phyloP scores from a whole-genome alignment of 2,888 invertebrate species.

The Petrolisthes manimaculis region DNA sequence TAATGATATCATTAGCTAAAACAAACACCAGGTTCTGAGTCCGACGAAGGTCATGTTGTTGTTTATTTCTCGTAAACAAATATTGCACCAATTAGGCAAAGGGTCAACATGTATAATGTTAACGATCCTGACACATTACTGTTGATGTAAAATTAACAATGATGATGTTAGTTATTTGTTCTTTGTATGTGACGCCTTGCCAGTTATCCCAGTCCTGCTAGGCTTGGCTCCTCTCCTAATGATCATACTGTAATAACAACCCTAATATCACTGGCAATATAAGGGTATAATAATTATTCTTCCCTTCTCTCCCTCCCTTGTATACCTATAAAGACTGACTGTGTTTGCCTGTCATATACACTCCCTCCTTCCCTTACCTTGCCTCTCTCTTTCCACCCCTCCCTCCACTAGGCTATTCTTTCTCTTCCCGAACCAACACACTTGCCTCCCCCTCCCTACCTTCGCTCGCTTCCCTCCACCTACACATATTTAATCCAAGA shows the following conservation, averaged over 20 bases:
- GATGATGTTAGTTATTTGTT: too few relatives aligned
- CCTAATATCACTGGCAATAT: neutral
- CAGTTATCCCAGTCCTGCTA: too few relatives aligned
- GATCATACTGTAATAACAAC: neutral
- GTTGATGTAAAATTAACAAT: too few relatives aligned
- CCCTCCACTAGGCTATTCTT: neutral
- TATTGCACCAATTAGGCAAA: too few relatives aligned
- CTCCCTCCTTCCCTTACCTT: neutral
- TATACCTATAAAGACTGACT: neutral
- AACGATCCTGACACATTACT: too few relatives aligned
- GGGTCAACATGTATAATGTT: too few relatives aligned
- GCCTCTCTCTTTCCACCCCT: conserved; percentile 1
- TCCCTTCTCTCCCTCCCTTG: neutral
- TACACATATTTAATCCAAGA: neutral
- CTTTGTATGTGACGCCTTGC: too few relatives aligned
- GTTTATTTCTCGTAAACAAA: too few relatives aligned
- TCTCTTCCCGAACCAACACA: neutral
- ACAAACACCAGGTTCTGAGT: too few relatives aligned
- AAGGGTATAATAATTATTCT: neutral
- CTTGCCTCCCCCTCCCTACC: neutral
- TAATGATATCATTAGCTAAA: too few relatives aligned
- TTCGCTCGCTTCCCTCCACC: neutral
- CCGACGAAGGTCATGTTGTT: too few relatives aligned
- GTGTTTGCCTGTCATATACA: neutral
- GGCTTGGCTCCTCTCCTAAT: neutral